These are phyloP conservation scores for Morpho deidamia DNA, from an alignment of 2,888 invertebrate species.

Conservation along the genomic window DNA sequence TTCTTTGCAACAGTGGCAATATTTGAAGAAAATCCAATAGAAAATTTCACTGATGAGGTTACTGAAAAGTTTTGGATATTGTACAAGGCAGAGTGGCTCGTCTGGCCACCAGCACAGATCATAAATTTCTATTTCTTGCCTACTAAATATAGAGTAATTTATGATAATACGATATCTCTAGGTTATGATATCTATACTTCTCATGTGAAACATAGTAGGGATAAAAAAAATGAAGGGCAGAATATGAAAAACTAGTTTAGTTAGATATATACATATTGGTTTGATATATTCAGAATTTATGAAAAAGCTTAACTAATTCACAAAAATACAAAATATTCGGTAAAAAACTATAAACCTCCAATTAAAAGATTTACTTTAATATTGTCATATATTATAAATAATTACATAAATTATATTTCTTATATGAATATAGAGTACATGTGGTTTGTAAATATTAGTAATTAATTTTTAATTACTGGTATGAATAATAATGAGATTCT, in stretches of 20 bases:
- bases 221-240: constrained; percentile 26
- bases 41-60: constrained; percentile 84
- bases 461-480: no score
- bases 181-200: constrained; percentile 94
- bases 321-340: no score
- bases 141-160: constrained; percentile 89
- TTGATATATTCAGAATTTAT: no score
- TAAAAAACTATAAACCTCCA: no score
- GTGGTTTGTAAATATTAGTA: no score
- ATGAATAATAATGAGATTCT: neutral
- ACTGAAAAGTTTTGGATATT: constrained; percentile 85
- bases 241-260: no score
- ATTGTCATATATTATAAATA: no score
- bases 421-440: no score
- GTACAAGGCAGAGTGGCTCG: constrained; percentile 92
- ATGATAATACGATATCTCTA: constrained; percentile 91
- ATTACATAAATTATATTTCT: no score
- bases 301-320: no score
- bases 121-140: constrained; percentile 95
- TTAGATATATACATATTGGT: no score
- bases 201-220: constrained; percentile 83
- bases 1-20: constrained; percentile 88
- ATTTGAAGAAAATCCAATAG: constrained; percentile 81
- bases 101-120: constrained; percentile 96
- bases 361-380: no score